phyloP scores from a whole-genome alignment of 2,113 vertebrate genomes.

The Lycocorax pyrrhopterus region DNA sequence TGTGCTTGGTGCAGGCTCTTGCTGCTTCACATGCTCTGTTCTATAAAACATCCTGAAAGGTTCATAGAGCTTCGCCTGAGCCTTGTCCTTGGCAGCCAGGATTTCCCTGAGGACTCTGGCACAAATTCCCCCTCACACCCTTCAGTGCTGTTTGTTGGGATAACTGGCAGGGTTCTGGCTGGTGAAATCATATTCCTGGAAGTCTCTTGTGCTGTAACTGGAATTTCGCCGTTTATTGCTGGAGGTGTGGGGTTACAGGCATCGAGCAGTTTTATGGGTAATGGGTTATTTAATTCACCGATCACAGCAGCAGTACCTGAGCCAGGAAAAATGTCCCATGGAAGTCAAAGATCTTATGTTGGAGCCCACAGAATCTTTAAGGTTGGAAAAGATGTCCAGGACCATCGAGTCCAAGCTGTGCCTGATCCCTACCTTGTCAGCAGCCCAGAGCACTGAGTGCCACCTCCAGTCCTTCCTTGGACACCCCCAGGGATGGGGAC shows the following conservation, averaged over 20 bases:
- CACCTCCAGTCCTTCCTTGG: accelerated
- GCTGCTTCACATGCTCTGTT: background rate
- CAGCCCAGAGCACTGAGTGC: background rate
- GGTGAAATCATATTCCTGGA: background rate
- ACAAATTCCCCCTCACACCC: background rate
- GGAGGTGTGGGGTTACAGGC: background rate
- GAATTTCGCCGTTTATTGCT: background rate
- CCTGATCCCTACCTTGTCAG: accelerated
- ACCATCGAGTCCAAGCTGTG: accelerated
- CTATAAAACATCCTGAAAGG: background rate
- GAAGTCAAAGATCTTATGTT: background rate
- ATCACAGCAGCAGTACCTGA: background rate
- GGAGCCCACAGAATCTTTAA: background rate
- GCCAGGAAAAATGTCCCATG: background rate
- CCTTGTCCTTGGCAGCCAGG: background rate
- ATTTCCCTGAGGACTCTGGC: background rate
- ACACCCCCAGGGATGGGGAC: background rate
- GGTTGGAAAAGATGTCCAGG: accelerated
- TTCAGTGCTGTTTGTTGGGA: background rate
- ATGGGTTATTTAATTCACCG: background rate
- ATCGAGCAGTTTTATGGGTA: background rate
- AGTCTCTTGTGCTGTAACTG: background rate
- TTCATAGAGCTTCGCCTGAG: background rate
- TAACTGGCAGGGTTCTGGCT: background rate
- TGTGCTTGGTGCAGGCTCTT: background rate